Percentiles rank a stretch among this genome's conserved stretches.
phyloP scores from a whole-genome alignment of 2,113 vertebrate genomes.

The Castor canadensis region DNA sequence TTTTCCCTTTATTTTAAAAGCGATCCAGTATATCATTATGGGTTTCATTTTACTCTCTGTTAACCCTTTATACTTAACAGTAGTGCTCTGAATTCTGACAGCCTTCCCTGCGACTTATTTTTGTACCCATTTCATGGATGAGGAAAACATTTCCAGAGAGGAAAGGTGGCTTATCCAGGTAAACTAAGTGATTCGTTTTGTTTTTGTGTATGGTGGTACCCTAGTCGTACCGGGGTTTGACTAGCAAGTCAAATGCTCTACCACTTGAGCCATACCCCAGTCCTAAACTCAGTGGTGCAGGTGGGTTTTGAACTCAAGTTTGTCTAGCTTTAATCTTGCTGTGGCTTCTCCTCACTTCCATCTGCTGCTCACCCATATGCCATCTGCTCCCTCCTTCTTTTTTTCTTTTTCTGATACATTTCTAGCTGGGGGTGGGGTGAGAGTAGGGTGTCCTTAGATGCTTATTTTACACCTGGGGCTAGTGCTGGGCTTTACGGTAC shows the following conservation, averaged over 20 bases:
- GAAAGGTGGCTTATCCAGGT: neutral
- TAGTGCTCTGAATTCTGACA: neutral
- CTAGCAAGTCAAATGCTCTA: too few species aligned
- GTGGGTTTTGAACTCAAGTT: neutral
- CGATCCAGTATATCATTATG: neutral
- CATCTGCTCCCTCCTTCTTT: neutral
- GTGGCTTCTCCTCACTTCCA: accelerated
- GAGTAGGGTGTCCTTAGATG: neutral
- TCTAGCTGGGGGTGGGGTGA: neutral
- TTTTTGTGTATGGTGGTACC: too few species aligned
- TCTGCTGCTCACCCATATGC: neutral
- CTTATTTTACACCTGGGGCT: neutral
- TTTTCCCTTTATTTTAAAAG: neutral
- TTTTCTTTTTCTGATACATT: neutral
- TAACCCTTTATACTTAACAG: too few species aligned
- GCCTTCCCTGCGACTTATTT: neutral
- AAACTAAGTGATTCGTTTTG: too few species aligned
- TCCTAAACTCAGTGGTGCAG: neutral
- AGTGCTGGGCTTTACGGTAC: neutral
- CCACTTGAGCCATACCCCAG: too few species aligned
- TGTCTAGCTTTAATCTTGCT: neutral
- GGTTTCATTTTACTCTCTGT: neutral
- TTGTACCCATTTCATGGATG: neutral
- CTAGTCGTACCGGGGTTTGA: too few species aligned
- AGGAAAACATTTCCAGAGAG: neutral